A percentile compares a stretch with the other conserved stretches of the same genome.
These are phyloP conservation scores for Elmis aenea DNA, from an alignment of 2,888 invertebrate genomes.

Conservation along the genomic window DNA sequence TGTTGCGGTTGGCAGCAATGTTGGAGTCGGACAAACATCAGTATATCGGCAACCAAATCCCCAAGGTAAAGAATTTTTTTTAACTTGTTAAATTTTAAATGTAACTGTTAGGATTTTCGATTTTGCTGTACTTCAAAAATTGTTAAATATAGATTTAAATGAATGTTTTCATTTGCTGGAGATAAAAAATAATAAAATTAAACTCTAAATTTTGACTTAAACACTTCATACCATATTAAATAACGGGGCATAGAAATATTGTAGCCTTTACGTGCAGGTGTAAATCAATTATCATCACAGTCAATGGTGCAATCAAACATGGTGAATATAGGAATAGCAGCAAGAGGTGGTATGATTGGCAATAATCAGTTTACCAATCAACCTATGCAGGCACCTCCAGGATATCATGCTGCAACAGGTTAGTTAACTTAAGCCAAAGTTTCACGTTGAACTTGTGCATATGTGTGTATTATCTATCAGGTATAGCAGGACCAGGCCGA, in stretches of 20 bases:
- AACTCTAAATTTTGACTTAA: too few species aligned
- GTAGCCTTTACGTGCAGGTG: conserved; percentile 19
- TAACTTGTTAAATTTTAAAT: conserved; percentile 1
- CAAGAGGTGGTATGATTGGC: conserved; percentile 30
- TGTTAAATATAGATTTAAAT: too few species aligned
- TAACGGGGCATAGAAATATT: neutral
- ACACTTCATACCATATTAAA: too few species aligned
- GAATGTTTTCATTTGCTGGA: neutral
- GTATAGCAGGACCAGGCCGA: conserved; percentile 40
- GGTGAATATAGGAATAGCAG: conserved; percentile 37
- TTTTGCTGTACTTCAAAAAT: neutral
- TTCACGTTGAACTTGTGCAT: conserved; percentile 1
- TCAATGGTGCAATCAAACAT: conserved; percentile 30
- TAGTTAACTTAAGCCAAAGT: too few species aligned
- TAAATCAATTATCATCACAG: conserved; percentile 28
- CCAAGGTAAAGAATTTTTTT: conserved; percentile 26
- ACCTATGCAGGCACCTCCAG: conserved; percentile 47
- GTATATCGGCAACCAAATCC: conserved; percentile 44
- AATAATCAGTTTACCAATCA: conserved; percentile 34
- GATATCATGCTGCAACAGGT: conserved; percentile 45
- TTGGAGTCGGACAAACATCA: conserved; percentile 41
- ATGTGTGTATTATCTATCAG: conserved; percentile 9
- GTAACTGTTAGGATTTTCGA: neutral
- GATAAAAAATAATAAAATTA: too few species aligned
- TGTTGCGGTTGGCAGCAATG: conserved; percentile 34